Evolutionary conservation across 2,797 vertebrate genomes (phyloP), one percentile per base, ranked within the genome.

Genomic region (Scolopax bukidnonensis): DNA sequence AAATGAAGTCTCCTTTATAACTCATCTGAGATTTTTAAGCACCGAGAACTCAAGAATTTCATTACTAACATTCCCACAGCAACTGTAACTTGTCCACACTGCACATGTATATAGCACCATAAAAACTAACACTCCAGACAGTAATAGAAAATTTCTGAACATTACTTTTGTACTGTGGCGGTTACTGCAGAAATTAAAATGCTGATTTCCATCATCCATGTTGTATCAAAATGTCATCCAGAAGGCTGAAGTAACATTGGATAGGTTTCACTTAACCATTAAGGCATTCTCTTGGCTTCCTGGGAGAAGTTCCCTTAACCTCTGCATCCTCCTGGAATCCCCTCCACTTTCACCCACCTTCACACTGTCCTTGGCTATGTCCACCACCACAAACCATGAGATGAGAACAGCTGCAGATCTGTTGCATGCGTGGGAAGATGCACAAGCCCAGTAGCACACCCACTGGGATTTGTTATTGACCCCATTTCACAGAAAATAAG

Each of bases 1-100:
- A 96, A 97, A 96, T 94, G 5, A 96, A 92, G 28, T 41, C 68
- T 92, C 21, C 45, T 96, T 97, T 96, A 95, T 87, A 71, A 94
- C 38, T 85, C 93, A 89, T 74, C 57, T 68, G 95, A 95, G 95
- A 93, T 83, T 96, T 94, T 93, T 85, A 92, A 95, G 86, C 65
- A 61, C 64, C 47, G 60, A 94, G 82, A 74, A 87, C 68, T 94
- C 91, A 93, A 96, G 79, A 94, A 95, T 96, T 96, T 96, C 89
- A 95, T 97, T 95, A 94, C 57, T 77, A 83, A 71, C 16, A 25
- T 89, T 97, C 96, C 95, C 96, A 85, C 3, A 10, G 92, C 89
- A 96, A 95, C 87, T 78, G 68, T 96, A 97, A 96, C 78, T 93
- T 95, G 56, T 87, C 71, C 71, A n/a, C 89, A 60, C 68, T 75